Percentiles rank a stretch among this genome's conserved stretches.
Conservation (phyloP, 1,140 invertebrate genomes). For the Papilio polytes region DNA sequence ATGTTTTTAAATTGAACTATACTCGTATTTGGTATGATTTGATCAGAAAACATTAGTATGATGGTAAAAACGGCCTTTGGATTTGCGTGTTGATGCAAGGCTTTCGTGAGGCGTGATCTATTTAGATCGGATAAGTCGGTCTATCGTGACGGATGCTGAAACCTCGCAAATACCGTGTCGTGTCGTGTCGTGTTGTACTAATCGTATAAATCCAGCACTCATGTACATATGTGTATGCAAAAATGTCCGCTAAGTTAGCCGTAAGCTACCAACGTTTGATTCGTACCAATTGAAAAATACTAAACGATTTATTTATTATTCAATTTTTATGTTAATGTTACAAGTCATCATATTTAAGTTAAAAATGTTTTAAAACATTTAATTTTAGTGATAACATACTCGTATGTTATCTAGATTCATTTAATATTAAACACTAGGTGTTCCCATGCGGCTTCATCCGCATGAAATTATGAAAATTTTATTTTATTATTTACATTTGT, state of each 20-base stretch:
- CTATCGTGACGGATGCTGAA: slow-evolving; percentile 76
- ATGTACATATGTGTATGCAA: neutral
- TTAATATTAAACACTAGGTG: neutral
- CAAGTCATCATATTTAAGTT: no score
- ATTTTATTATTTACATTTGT: no score
- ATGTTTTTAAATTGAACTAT: no score
- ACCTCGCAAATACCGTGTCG: slow-evolving; percentile 69
- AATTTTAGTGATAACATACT: no score
- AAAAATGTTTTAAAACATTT: no score
- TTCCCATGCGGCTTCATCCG: no score
- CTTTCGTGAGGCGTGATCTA: slow-evolving; percentile 76
- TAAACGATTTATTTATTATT: no score
- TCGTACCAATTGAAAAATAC: neutral
- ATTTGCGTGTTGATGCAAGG: slow-evolving; percentile 60
- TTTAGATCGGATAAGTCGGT: slow-evolving; percentile 66
- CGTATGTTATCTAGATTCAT: neutral
- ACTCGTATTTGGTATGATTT: no score
- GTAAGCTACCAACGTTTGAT: neutral
- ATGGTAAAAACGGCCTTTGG: slow-evolving; percentile 46
- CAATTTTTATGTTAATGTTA: no score
- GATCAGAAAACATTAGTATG: no score
- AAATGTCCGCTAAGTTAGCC: slow-evolving; percentile 3
- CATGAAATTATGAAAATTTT: no score
- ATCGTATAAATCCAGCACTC: slow-evolving; percentile 43
- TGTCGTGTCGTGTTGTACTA: slow-evolving; percentile 56